Percentiles rank a stretch among this genome's conserved stretches.
Evolutionary conservation across 2,888 invertebrate genomes (phyloP).

Genomic region (Lepas anatifera): DNA sequence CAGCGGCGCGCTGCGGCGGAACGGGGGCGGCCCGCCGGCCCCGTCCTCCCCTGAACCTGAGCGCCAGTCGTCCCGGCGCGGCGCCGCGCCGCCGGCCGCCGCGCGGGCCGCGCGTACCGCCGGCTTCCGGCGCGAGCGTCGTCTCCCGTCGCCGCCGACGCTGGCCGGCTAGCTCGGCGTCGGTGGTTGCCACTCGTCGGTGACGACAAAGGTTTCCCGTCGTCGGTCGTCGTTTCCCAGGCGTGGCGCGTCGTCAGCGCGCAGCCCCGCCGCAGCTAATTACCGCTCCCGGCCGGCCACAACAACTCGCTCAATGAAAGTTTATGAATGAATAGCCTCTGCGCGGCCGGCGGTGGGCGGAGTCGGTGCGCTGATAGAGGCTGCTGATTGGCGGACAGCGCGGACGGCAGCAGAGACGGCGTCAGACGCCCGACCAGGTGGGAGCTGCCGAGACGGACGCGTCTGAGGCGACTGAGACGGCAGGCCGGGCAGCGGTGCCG

Average conservation of each 20-base stretch:
- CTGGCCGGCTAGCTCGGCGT: background rate
- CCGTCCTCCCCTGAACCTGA: no score
- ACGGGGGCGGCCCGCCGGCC: background rate
- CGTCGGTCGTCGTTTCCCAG: background rate
- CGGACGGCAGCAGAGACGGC: no score
- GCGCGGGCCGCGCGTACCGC: background rate
- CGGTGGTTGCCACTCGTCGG: background rate
- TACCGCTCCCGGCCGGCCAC: background rate
- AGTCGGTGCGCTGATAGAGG: background rate
- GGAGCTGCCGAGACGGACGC: no score
- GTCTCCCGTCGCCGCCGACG: background rate
- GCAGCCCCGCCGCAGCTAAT: background rate
- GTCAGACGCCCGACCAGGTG: no score
- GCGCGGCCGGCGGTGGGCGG: background rate
- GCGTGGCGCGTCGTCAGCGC: background rate
- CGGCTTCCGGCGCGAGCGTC: background rate
- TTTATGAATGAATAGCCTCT: slow-evolving; percentile 14
- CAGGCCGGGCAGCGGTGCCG: no score
- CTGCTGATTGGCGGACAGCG: background rate
- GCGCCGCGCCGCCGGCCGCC: background rate
- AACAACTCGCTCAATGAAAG: slow-evolving; percentile 12
- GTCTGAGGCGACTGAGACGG: no score
- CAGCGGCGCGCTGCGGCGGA: background rate
- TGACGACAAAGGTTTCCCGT: background rate
- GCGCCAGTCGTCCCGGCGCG: no score